These are phyloP conservation scores for Phyllostomus discolor DNA, from an alignment of 2,113 vertebrate species.

Conservation along the genomic window DNA sequence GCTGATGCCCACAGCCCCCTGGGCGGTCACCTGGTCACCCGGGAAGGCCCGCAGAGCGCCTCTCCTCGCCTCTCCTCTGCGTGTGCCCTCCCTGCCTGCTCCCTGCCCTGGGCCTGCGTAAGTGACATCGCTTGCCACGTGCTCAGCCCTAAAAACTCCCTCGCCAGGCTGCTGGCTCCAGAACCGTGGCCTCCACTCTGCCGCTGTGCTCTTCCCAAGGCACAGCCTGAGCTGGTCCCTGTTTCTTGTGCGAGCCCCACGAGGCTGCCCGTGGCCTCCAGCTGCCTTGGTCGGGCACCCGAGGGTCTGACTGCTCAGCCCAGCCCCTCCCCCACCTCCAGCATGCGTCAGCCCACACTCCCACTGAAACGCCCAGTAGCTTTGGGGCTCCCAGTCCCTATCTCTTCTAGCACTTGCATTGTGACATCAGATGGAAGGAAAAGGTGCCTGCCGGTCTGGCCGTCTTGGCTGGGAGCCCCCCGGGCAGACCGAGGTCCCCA, in stretches of 20 bases:
- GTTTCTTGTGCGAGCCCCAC: fast-evolving
- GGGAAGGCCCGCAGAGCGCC: not conserved
- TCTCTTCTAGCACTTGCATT: fast-evolving
- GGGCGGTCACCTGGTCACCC: fast-evolving
- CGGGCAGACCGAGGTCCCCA: not conserved
- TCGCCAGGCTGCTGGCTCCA: not conserved
- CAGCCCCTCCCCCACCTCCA: fast-evolving
- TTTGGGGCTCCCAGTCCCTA: fast-evolving
- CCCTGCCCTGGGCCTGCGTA: fast-evolving
- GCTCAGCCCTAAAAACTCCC: too few relatives aligned
- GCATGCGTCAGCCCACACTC: fast-evolving
- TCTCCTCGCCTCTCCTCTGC: not conserved
- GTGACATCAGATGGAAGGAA: too few relatives aligned
- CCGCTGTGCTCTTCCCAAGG: not conserved
- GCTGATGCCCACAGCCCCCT: not conserved
- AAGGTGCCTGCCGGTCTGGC: not conserved
- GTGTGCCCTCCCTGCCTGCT: fast-evolving
- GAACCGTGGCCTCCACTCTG: not conserved
- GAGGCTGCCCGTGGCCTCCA: not conserved
- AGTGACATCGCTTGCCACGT: fast-evolving
- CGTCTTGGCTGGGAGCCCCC: not conserved
- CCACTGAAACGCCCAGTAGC: fast-evolving
- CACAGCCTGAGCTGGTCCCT: fast-evolving
- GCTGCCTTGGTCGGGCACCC: fast-evolving
- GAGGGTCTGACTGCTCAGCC: not conserved